These are phyloP conservation scores for Diabrotica undecimpunctata DNA, from an alignment of 1,140 invertebrate genomes.

Conservation along the genomic window DNA sequence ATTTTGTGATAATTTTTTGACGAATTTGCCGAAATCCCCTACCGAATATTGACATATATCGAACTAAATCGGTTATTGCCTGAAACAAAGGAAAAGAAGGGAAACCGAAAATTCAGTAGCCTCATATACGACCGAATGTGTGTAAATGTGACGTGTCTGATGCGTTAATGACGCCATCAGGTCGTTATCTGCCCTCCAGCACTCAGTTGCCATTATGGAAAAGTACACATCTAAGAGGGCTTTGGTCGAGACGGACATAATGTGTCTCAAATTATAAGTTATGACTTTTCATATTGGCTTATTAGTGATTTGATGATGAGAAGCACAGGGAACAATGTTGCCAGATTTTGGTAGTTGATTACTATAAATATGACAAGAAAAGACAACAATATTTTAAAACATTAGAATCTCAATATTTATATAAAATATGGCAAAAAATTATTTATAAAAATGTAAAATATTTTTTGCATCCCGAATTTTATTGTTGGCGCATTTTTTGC, in stretches of 20 bases:
- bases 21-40: no score
- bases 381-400: no score
- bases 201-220: slow-evolving; percentile 33
- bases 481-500: no score
- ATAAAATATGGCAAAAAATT: no score
- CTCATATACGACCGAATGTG: slow-evolving; percentile 10
- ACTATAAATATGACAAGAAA: no score
- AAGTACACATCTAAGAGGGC: slow-evolving; percentile 27
- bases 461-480: no score
- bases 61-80: slow-evolving; percentile 4
- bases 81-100: slow-evolving; percentile 13
- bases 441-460: no score
- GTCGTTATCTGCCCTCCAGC: slow-evolving; percentile 33
- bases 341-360: no score
- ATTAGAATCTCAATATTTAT: no score
- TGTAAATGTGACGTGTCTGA: slow-evolving; percentile 16
- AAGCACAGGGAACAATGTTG: background rate
- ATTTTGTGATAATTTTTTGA: no score
- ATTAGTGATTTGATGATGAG: slow-evolving; percentile 24
- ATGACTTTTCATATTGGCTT: slow-evolving; percentile 39
- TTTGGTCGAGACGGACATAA: slow-evolving; percentile 30
- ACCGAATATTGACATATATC: no score
- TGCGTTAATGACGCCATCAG: slow-evolving; percentile 30
- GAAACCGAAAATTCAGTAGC: background rate
- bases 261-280: slow-evolving; percentile 40